phyloP scores from a whole-genome alignment of 2,113 vertebrate genomes.

The Anolis carolinensis region DNA sequence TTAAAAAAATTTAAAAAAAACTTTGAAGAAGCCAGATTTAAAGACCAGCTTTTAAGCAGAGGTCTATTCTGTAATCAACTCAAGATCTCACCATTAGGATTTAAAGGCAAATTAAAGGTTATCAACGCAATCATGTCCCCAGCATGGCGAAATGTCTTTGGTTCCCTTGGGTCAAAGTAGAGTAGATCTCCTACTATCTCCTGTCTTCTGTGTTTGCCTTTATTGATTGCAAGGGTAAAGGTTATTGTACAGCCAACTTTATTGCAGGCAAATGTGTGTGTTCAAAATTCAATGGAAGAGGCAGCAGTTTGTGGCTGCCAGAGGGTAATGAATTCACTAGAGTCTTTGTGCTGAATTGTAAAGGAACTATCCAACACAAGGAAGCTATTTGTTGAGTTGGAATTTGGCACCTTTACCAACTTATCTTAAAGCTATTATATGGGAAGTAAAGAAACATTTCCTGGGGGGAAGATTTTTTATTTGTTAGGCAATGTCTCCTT shows the following conservation, averaged over 20 bases:
- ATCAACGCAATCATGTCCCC: conserved; percentile 30
- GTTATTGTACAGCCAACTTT: background rate
- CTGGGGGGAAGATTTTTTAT: too few species aligned
- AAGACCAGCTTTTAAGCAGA: background rate
- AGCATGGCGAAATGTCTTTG: conserved; percentile 21
- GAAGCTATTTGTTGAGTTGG: too few species aligned
- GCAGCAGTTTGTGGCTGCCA: too few species aligned
- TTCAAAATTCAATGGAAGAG: too few species aligned
- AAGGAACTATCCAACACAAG: too few species aligned
- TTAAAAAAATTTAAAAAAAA: background rate
- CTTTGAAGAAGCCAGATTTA: conserved; percentile 27
- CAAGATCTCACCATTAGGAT: conserved; percentile 24
- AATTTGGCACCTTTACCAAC: too few species aligned
- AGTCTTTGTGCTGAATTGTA: too few species aligned
- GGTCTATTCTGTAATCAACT: background rate
- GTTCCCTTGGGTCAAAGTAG: conserved; percentile 10
- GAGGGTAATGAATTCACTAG: too few species aligned
- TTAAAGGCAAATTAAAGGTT: conserved; percentile 24
- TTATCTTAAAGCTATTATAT: too few species aligned
- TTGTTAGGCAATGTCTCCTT: too few species aligned
- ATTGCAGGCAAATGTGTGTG: background rate
- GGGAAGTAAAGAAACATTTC: too few species aligned
- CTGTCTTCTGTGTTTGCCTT: background rate
- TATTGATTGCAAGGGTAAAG: conserved; percentile 7
- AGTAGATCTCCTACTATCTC: conserved; percentile 11